These are phyloP conservation scores for human DNA, from an alignment of 2,113 vertebrate species.

Conservation along the genomic window DNA sequence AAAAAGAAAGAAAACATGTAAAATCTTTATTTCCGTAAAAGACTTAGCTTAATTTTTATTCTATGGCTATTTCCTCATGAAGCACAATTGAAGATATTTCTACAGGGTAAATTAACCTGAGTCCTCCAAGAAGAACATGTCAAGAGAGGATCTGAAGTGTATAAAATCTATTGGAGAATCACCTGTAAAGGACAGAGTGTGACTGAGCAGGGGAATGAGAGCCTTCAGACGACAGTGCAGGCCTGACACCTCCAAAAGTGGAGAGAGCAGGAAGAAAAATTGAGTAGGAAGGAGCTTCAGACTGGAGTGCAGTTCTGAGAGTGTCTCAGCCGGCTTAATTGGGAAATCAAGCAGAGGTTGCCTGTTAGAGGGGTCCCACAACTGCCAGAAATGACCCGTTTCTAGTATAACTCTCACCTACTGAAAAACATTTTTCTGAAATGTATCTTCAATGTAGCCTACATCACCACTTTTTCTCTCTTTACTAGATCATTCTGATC, in stretches of 20 bases:
- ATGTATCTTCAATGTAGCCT: background rate
- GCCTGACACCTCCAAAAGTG: background rate
- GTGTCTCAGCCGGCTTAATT: background rate
- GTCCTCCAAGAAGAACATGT: background rate
- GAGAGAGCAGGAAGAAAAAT: background rate
- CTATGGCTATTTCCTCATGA: conserved; percentile 9
- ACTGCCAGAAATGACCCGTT: background rate
- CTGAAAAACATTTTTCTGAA: background rate
- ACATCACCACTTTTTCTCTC: background rate
- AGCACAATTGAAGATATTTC: background rate
- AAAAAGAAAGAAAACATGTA: background rate
- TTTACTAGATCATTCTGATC: background rate
- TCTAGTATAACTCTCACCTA: background rate
- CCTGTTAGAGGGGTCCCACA: background rate
- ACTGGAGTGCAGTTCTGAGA: background rate
- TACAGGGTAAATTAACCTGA: background rate
- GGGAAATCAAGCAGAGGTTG: background rate
- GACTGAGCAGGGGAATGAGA: background rate
- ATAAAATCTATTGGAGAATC: background rate
- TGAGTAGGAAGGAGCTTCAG: background rate
- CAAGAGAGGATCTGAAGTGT: background rate
- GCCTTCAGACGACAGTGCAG: background rate
- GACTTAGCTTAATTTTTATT: background rate
- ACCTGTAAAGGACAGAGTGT: background rate
- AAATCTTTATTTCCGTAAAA: background rate